Conservation (phyloP, 2,888 invertebrate species). For the Drosophila subsilvestris region DNA sequence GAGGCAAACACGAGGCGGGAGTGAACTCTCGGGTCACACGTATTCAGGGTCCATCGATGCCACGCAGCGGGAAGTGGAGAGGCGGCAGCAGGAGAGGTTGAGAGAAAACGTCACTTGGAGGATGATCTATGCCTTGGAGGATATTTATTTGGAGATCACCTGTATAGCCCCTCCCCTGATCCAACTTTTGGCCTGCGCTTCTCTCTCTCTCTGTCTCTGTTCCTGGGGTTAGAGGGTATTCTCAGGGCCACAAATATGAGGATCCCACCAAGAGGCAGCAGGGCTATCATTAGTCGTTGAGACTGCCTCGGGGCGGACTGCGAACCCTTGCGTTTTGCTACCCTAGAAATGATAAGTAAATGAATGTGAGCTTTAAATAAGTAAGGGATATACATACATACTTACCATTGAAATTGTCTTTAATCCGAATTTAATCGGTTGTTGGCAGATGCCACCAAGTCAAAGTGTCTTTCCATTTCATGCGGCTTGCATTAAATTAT, state of each 20-base stretch:
- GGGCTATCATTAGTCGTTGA: conserved; percentile 73
- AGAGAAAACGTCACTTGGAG: conserved; percentile 73
- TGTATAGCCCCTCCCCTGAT: conserved; percentile 16
- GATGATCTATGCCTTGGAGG: conserved; percentile 64
- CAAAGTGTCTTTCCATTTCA: too few species aligned
- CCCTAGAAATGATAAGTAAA: background rate
- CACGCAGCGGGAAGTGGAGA: conserved; percentile 1
- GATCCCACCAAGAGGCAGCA: conserved; percentile 41
- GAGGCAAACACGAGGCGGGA: conserved; percentile 19
- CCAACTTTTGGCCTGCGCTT: background rate
- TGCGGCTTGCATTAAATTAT: too few species aligned
- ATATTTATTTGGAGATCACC: conserved; percentile 60
- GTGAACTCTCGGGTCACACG: conserved; percentile 59
- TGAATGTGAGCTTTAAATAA: too few species aligned
- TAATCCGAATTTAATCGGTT: too few species aligned
- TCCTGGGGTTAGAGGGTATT: conserved; percentile 18
- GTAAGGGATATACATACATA: too few species aligned
- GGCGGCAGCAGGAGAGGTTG: conserved; percentile 4
- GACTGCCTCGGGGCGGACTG: conserved; percentile 10
- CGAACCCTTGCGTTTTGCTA: conserved; percentile 13
- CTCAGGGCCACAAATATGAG: conserved; percentile 25
- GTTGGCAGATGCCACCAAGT: too few species aligned
- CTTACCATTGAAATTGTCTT: too few species aligned
- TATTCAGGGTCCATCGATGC: conserved; percentile 46
- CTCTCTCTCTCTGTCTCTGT: background rate